A percentile compares a stretch with the other conserved stretches of the same genome.
These are phyloP conservation scores for Halichoeres trimaculatus DNA, from an alignment of 2,113 vertebrate genomes.

Conservation along the genomic window DNA sequence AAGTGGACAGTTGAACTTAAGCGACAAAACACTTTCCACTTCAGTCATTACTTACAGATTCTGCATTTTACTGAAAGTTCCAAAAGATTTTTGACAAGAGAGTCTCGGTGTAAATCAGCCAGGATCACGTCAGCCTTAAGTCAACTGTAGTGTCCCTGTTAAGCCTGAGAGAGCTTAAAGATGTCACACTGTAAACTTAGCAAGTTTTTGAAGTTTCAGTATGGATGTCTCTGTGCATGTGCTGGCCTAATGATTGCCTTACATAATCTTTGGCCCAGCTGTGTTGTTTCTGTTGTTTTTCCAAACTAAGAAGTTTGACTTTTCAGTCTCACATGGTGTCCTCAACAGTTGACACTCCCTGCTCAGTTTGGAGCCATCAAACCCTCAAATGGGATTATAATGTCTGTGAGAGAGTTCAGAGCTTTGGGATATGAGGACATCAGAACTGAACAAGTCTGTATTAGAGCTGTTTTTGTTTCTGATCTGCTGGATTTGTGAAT, in stretches of 20 bases:
- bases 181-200: not conserved
- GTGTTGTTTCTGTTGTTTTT: not conserved
- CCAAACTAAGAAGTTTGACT: not conserved
- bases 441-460: not conserved
- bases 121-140: too few species aligned
- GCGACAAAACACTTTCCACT: too few species aligned
- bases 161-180: not conserved
- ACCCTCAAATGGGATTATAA: not conserved
- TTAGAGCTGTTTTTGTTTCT: not conserved
- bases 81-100: too few species aligned
- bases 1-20: too few species aligned
- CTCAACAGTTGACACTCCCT: not conserved
- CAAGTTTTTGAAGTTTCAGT: not conserved
- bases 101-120: too few species aligned
- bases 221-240: too few species aligned
- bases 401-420: not conserved
- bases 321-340: not conserved
- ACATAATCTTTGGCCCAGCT: not conserved
- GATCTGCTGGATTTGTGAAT: not conserved
- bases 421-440: not conserved
- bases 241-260: not conserved
- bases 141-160: too few species aligned
- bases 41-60: too few species aligned
- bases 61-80: too few species aligned
- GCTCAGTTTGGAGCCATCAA: not conserved